These are phyloP conservation scores for Meloidogyne exigua DNA, from an alignment of 1,140 invertebrate species.

Conservation along the genomic window DNA sequence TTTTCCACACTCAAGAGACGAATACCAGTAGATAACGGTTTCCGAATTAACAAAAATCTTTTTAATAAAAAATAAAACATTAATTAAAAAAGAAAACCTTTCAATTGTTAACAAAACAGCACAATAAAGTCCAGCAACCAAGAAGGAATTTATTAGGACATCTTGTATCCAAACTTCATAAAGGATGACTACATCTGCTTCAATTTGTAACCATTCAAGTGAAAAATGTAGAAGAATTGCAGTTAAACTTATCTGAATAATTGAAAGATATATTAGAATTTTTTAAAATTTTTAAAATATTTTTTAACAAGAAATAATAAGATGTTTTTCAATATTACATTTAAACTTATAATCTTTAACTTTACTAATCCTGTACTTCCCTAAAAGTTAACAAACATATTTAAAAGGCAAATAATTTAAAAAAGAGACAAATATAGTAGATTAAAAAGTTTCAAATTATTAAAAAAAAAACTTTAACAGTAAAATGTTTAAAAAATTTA, in stretches of 20 bases:
- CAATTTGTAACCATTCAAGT: constrained; percentile 37
- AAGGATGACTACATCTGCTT: constrained; percentile 37
- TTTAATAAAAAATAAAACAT: constrained; percentile 9
- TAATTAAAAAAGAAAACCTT: constrained; percentile 31
- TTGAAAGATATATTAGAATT: constrained; percentile 15
- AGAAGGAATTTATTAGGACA: constrained; percentile 58
- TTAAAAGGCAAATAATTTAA: neutral
- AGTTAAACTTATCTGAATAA: constrained; percentile 43
- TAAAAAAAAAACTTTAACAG: neutral
- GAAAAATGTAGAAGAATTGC: constrained; percentile 54
- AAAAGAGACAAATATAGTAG: neutral
- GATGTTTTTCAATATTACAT: no score
- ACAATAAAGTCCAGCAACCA: constrained; percentile 61
- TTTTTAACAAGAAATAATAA: no score
- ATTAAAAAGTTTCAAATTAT: constrained; percentile 9
- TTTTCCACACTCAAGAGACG: constrained; percentile 46
- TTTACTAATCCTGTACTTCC: neutral
- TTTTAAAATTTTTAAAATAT: no score
- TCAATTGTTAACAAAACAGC: constrained; percentile 61
- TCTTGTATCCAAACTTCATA: constrained; percentile 48
- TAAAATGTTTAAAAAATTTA: constrained; percentile 10
- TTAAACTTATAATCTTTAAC: no score
- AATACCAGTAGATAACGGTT: constrained; percentile 41
- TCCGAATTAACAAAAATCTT: constrained; percentile 50
- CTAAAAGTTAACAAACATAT: neutral